phyloP scores from a whole-genome alignment of 2,797 vertebrate species.

The Spinibarbus caldwelli region DNA sequence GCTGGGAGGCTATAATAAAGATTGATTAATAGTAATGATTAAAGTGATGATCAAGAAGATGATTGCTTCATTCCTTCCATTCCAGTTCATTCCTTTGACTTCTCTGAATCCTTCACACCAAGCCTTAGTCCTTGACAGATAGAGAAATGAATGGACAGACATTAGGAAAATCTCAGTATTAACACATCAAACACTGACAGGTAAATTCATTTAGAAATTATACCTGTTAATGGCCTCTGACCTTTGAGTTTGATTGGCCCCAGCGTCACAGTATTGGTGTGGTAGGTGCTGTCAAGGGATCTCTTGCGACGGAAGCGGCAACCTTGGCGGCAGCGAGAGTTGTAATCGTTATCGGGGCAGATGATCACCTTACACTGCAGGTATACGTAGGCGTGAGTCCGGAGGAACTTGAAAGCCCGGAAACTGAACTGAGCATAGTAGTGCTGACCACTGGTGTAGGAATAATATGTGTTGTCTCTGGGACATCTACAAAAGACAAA shows the following conservation, averaged over 20 bases:
- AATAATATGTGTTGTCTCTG: slow-evolving; percentile 70
- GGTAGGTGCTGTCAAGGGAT: slow-evolving; percentile 60
- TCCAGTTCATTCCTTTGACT: neutral
- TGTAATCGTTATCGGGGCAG: slow-evolving; percentile 70
- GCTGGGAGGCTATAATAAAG: neutral
- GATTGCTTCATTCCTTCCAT: neutral
- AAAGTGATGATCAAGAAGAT: neutral
- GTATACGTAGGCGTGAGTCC: slow-evolving; percentile 71
- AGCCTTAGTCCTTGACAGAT: neutral
- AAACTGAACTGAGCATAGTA: slow-evolving; percentile 74
- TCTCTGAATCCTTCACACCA: neutral
- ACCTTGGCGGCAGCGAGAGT: slow-evolving; percentile 70
- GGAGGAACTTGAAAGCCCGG: slow-evolving; percentile 80
- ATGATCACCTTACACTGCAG: slow-evolving; percentile 81
- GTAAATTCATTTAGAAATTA: too few species aligned
- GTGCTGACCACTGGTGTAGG: slow-evolving; percentile 36
- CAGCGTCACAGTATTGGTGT: slow-evolving; percentile 74
- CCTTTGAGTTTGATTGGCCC: slow-evolving; percentile 76
- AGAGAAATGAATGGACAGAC: too few species aligned
- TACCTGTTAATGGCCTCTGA: too few species aligned
- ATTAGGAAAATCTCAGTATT: too few species aligned
- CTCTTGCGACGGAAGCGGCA: slow-evolving; percentile 69
- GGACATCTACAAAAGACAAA: slow-evolving; percentile 75
- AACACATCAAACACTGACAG: too few species aligned
- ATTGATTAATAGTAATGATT: neutral